Evolutionary conservation across 2,797 vertebrate species (phyloP).

Genomic region (Dallia pectoralis): DNA sequence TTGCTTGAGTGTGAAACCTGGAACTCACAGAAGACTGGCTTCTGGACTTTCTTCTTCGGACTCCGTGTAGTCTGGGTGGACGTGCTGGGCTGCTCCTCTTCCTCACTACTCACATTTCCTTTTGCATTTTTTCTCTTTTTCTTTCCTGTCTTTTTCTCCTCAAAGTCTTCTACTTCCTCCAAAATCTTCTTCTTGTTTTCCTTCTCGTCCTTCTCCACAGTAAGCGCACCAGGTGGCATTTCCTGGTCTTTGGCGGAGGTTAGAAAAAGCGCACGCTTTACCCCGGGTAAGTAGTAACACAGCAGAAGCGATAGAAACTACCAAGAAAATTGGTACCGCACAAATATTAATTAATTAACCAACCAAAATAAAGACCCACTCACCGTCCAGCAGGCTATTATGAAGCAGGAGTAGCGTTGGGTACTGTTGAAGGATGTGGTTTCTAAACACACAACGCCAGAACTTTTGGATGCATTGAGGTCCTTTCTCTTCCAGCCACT

Average conservation of each 20-base stretch:
- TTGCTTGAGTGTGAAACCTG: background rate
- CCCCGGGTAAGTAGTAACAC: too few species aligned
- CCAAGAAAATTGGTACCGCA: background rate
- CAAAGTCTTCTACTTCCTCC: too few species aligned
- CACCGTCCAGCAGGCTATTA: constrained; percentile 63
- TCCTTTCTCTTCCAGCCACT: constrained; percentile 55
- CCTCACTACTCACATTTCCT: background rate
- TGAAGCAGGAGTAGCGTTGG: constrained; percentile 47
- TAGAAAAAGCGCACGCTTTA: too few species aligned
- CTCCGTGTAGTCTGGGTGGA: constrained; percentile 24
- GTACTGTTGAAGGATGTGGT: constrained; percentile 56
- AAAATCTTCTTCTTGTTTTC: too few species aligned
- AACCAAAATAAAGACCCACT: constrained; percentile 10
- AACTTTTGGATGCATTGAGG: constrained; percentile 42
- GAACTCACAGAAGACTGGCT: constrained; percentile 59
- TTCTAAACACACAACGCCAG: constrained; percentile 66
- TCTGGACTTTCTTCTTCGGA: constrained; percentile 45
- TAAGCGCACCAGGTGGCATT: too few species aligned
- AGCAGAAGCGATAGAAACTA: too few species aligned
- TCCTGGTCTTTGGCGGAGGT: too few species aligned
- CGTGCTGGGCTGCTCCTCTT: background rate
- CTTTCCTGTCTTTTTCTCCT: background rate
- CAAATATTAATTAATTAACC: background rate
- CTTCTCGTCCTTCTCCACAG: too few species aligned
- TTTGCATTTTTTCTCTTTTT: constrained; percentile 40